phyloP scores from a whole-genome alignment of 2,797 vertebrate species.

The Aldrovandia affinis region DNA sequence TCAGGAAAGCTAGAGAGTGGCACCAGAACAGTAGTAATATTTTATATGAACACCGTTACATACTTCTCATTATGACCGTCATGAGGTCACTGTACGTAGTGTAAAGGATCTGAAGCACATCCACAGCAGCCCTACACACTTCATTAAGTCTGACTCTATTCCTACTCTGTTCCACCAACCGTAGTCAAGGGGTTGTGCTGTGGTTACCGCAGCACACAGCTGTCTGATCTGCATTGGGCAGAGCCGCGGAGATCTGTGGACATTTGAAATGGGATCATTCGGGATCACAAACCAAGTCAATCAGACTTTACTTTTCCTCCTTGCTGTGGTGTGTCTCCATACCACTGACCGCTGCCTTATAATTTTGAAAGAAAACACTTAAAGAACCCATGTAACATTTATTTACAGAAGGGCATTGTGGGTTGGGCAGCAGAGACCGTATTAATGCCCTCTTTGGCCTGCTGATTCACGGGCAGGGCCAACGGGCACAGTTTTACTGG shows the following conservation, averaged over 20 bases:
- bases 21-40: neutral
- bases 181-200: neutral
- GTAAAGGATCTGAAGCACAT: neutral
- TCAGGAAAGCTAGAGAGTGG: neutral
- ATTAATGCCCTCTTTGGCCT: neutral
- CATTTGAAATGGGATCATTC: too few relatives aligned
- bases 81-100: neutral
- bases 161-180: neutral
- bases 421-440: neutral
- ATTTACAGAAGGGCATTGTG: neutral
- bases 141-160: constrained; percentile 15
- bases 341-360: neutral
- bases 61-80: neutral
- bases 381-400: neutral
- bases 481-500: constrained; percentile 8
- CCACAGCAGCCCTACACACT: neutral
- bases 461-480: neutral
- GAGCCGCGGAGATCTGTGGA: neutral
- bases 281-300: neutral
- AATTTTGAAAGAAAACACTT: neutral
- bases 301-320: neutral
- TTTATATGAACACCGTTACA: neutral
- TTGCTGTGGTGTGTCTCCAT: neutral
- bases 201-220: neutral
- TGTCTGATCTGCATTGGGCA: too few relatives aligned